phyloP scores from a whole-genome alignment of 2,797 vertebrate genomes.

The Tadarida brasiliensis region DNA sequence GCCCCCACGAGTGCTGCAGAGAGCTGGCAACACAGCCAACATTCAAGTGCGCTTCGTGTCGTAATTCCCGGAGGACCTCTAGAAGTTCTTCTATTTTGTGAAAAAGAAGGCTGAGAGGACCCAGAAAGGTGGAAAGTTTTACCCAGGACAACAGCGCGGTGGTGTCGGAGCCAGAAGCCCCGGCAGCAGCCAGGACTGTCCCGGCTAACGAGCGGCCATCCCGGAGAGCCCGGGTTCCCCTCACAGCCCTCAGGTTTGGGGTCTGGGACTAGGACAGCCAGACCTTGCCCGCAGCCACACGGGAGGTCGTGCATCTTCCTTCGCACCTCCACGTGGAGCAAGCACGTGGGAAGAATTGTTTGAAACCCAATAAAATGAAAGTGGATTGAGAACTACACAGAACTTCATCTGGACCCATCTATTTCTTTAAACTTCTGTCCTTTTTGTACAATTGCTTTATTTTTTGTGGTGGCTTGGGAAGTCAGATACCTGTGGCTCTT shows the following conservation, averaged over 20 bases:
- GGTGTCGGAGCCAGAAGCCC: not conserved
- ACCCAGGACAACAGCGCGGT: not conserved
- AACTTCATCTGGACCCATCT: not conserved
- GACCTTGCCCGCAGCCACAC: not conserved
- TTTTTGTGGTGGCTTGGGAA: not conserved
- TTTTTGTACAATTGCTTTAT: not conserved
- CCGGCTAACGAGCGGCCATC: not conserved
- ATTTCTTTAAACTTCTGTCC: not conserved
- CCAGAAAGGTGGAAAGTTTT: not conserved
- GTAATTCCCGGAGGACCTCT: not conserved
- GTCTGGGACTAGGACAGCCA: too few relatives aligned
- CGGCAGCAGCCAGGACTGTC: rapidly evolving
- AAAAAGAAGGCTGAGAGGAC: not conserved
- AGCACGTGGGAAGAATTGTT: not conserved
- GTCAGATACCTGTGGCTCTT: not conserved
- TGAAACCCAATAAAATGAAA: not conserved
- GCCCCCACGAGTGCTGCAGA: too few relatives aligned
- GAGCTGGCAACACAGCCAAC: rapidly evolving
- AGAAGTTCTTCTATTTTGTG: not conserved
- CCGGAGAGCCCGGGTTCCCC: not conserved
- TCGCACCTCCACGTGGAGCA: not conserved
- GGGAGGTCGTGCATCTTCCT: not conserved
- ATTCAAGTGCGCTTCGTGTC: rapidly evolving
- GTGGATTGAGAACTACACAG: not conserved
- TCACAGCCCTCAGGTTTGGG: rapidly evolving